These are phyloP conservation scores for Brevimyrus niger DNA, from an alignment of 2,113 vertebrate genomes.

Conservation along the genomic window DNA sequence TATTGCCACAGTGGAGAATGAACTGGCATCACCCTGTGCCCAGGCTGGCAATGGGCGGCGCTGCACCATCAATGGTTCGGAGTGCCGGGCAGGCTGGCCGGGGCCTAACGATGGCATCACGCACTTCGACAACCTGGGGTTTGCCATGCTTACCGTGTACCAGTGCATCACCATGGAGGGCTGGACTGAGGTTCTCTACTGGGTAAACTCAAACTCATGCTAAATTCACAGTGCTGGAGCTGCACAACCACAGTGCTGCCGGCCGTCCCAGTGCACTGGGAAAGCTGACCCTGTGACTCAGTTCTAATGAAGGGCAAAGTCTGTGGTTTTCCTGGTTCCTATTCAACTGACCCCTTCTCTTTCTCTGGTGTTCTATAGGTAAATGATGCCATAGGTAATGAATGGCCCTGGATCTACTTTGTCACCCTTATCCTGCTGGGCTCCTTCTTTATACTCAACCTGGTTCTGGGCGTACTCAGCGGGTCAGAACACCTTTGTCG, in stretches of 20 bases:
- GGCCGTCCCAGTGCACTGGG: background rate
- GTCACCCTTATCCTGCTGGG: constrained; percentile 85
- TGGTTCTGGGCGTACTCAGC: constrained; percentile 81
- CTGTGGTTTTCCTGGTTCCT: background rate
- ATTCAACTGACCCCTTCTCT: background rate
- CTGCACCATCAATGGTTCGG: constrained; percentile 72
- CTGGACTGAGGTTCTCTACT: constrained; percentile 88
- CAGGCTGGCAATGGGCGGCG: constrained; percentile 71
- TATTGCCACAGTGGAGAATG: constrained; percentile 65
- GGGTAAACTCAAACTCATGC: constrained; percentile 52
- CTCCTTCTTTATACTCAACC: constrained; percentile 86
- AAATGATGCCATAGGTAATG: constrained; percentile 87
- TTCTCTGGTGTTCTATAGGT: constrained; percentile 58
- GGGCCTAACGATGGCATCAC: constrained; percentile 88
- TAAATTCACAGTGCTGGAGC: background rate
- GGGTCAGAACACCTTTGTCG: constrained; percentile 55
- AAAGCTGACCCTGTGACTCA: background rate
- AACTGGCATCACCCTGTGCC: constrained; percentile 76
- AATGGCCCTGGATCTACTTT: constrained; percentile 93
- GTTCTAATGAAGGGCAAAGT: background rate
- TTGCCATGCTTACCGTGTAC: constrained; percentile 88
- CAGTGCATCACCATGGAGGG: constrained; percentile 91
- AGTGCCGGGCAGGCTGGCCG: constrained; percentile 72
- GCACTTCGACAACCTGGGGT: constrained; percentile 86
- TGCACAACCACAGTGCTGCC: background rate